Evolutionary conservation across 2,797 vertebrate species (phyloP), one percentile per base, ranked within the genome.

Genomic region (Sternotherus odoratus): DNA sequence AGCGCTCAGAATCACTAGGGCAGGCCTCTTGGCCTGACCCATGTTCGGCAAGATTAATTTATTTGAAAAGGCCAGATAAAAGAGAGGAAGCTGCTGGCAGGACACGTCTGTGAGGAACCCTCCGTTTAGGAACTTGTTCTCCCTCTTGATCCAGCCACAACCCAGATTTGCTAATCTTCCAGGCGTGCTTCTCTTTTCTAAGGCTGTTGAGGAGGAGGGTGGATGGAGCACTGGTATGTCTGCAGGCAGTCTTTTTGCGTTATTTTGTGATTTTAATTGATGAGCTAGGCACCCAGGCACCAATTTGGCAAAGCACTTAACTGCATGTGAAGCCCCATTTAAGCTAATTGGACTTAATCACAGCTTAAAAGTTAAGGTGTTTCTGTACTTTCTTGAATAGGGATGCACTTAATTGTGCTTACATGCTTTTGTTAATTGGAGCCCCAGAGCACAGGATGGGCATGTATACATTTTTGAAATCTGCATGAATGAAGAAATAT

Each of bases 1-100:
- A 88, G 82, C 85, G 82, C 88, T 83, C n/a, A 8, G 78, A 77
- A 79, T 56, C 79, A 50, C 83, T 79, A 86, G 77, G 88, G 90
- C 85, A 19, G 0, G 80, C 87, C 50, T 30, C 5, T 15, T 43
- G 82, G 43, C 72, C 75, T 85, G 82, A 75, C 78, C 56, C 23
- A 82, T 43, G 28, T 79, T 26, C 33, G 78, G 39, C 80, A 1
- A 7, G 53, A 43, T 54, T 77, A 89, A 53, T 30, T 51, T 36
- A 21, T 90, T 92, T 50, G 6, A 60, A 66, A 69, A 79, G 77
- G 91, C 63, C 8, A 57, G 72, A 5, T 12, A 83, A 66, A 66
- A n/a, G 17, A 79, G 60, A 84, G n/a, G 17, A 75, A 75, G 46
- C 26, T 51, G 33, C 81, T 21, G 39, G 75, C 10, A 74, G 66